A percentile compares a stretch with the other conserved stretches of the same genome.
phyloP scores from a whole-genome alignment of 2,797 vertebrate species.

The Avahi laniger region DNA sequence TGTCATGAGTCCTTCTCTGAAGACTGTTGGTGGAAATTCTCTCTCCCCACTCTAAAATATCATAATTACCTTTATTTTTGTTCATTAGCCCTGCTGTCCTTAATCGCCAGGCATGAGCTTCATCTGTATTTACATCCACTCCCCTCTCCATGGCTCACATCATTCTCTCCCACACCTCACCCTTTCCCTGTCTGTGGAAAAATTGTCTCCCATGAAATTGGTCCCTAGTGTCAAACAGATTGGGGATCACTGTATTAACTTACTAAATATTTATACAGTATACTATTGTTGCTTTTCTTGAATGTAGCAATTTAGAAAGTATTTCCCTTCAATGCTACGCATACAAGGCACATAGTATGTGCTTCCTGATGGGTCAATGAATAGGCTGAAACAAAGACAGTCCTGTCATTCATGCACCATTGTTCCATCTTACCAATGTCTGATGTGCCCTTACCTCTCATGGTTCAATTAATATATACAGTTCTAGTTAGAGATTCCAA shows the following conservation, averaged over 20 bases:
- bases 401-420: neutral
- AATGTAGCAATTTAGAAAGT: neutral
- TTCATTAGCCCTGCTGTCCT: neutral
- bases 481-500: neutral
- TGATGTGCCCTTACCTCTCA: neutral
- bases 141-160: too few species aligned
- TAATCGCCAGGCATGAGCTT: too few species aligned
- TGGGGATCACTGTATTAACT: neutral
- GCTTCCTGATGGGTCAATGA: neutral
- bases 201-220: too few species aligned
- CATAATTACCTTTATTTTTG: neutral
- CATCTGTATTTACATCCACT: too few species aligned
- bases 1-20: neutral
- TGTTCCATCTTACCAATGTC: neutral
- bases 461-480: neutral
- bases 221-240: too few species aligned
- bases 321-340: neutral
- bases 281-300: neutral
- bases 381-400: neutral
- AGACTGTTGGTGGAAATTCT: neutral
- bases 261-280: neutral
- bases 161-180: too few species aligned
- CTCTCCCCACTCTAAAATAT: neutral
- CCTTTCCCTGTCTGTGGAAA: too few species aligned
- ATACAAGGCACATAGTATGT: neutral